A percentile compares a stretch with the other conserved stretches of the same genome.
phyloP scores from a whole-genome alignment of 2,888 invertebrate species.

The Latrodectus elegans region DNA sequence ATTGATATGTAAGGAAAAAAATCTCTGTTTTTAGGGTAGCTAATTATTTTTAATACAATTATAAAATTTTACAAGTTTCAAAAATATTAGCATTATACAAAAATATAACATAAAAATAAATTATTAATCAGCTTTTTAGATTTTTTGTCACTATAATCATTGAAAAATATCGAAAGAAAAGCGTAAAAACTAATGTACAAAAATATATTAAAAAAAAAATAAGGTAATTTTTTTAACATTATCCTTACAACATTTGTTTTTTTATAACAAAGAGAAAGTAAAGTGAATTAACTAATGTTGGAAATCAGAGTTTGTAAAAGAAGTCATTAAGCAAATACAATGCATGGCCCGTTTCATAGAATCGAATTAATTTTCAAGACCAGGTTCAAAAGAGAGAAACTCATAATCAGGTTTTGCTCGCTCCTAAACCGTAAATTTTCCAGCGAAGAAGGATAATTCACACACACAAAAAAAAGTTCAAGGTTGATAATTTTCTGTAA shows the following conservation, averaged over 20 bases:
- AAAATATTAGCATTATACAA: too few species aligned
- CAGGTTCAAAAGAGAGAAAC: background rate
- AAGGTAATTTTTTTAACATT: too few species aligned
- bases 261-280: constrained; percentile 4
- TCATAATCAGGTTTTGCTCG: constrained; percentile 27
- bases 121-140: too few species aligned
- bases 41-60: too few species aligned
- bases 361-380: constrained; percentile 45
- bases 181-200: too few species aligned
- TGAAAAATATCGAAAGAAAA: too few species aligned
- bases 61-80: too few species aligned
- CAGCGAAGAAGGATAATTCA: constrained; percentile 3
- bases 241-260: background rate
- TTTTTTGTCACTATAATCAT: too few species aligned
- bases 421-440: constrained; percentile 17
- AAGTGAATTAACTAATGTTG: constrained; percentile 31
- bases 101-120: too few species aligned
- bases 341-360: constrained; percentile 40
- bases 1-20: too few species aligned
- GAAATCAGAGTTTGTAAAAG: constrained; percentile 40
- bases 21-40: too few species aligned
- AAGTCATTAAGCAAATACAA: constrained; percentile 53
- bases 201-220: too few species aligned
- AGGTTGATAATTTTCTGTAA: constrained; percentile 8
- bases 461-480: constrained; percentile 33